Evolutionary conservation across 1,140 invertebrate species (phyloP).

Genomic region (Odontomachus brunneus): DNA sequence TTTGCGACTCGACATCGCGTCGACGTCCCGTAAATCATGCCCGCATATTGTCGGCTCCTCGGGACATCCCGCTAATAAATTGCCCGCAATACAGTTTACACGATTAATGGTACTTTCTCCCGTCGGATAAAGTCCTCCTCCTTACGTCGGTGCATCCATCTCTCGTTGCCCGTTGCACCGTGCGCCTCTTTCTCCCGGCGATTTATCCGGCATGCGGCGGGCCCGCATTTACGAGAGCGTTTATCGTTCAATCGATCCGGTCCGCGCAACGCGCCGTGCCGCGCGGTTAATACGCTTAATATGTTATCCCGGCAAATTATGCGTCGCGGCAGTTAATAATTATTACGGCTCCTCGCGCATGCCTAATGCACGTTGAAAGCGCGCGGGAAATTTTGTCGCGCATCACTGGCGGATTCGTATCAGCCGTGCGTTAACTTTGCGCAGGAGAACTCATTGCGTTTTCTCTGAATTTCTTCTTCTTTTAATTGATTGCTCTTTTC

Average conservation of each 20-base stretch:
- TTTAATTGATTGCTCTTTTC: no score
- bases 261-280: background rate
- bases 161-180: background rate
- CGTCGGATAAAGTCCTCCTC: conserved; percentile 61
- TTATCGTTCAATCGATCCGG: conserved; percentile 38
- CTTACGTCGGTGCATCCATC: conserved; percentile 43
- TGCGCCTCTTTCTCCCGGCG: conserved; percentile 25
- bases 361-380: background rate
- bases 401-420: conserved; percentile 88
- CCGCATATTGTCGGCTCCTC: conserved; percentile 41
- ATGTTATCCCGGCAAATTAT: conserved; percentile 37
- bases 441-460: background rate
- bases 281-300: conserved; percentile 55
- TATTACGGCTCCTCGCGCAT: conserved; percentile 4
- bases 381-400: conserved; percentile 16
- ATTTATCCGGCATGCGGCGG: conserved; percentile 58
- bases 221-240: conserved; percentile 41
- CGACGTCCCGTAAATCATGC: conserved; percentile 58
- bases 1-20: conserved; percentile 39
- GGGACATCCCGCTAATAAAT: conserved; percentile 64
- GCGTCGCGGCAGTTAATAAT: conserved; percentile 40
- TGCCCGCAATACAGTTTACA: conserved; percentile 56
- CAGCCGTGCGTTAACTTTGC: background rate
- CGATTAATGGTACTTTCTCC: conserved; percentile 72
- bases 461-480: no score